Evolutionary conservation across 2,113 vertebrate genomes (phyloP), one percentile per base, ranked within the genome.

Genomic region (Chlamydotis undulata): DNA sequence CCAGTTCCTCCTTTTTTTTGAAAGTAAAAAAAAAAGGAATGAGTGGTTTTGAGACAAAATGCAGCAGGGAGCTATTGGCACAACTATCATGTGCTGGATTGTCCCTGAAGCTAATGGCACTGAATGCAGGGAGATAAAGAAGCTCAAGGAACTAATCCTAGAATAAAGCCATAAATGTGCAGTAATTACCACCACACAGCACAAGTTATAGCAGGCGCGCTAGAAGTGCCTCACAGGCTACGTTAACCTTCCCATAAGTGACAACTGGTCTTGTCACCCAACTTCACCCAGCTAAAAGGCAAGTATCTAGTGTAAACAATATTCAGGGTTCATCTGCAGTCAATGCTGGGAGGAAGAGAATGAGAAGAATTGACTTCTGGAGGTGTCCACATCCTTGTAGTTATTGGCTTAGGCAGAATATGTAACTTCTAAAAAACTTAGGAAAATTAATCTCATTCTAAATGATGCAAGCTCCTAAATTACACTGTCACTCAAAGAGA

Each of bases 101-200:
- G 64, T 89, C 91, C 94, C 91, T 87, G 77, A 53, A 95, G 91
- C 93, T 80, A 96, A 80, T 63, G 67, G 84, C 91, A 85, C 61
- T 26, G 67, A 60, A 69, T 41, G 23, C 45, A 87, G 23, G 55
- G 71, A 87, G 76, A 59, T 61, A 47, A 61, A 73, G 50, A 73
- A 94, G 53, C 86, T 92, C 55, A 41, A 83, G 39, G n/a, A 94
- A 43, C 73, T 95, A 92, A 97, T 96, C 93, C 83, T 53, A 60
- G 65, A 78, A 75, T 0, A 89, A 69, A 87, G 37, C 69, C 69
- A 19, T 82, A 87, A 87, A 87, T 41, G 65, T 71, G 59, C 81
- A 64, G 57, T 45, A 87, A 96, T 94, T 93, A 87, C 37, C 65
- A 35, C 33, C 31, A 33, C 57, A 71, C 29, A 60, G 87, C 93